Base-by-base conservation (phyloP, 2,888 invertebrate genomes). In the Agriopis leucophaearia region DNA sequence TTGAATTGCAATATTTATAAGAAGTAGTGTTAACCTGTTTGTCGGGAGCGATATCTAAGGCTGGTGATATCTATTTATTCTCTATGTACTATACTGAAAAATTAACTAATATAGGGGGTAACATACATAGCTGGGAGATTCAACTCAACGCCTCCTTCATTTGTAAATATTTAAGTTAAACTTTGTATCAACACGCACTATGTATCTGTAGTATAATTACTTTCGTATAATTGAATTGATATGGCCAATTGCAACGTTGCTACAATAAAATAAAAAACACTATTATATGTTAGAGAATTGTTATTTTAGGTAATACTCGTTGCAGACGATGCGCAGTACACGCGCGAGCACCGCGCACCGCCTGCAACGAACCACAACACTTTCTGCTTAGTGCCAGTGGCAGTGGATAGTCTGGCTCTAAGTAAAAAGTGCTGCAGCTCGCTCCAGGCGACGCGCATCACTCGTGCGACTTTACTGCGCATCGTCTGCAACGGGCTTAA, bases 51-150 rank as follows among this genome's bases (percentile, higher is more conserved):
- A 86, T 85, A 80, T 78, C 82, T 86, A 91, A 92, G 92, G 90
- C 91, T 91, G 92, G 91, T 92, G 91, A 91, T 90, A 88, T 69
- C 64, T 69, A 69, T 69, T 63, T 69, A 68, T 68, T 68, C 45
- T 78, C 76, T 82, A 77, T 77, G 73, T 81, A 76, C 76, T 81
- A 78, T 75, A 78, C 73, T 64, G 56, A 69, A 64, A 78, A 78
- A 72, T 76, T 74, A 81, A 77, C 74, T 65, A 68, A 71, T 61
- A 64, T 72, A 72, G 72, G 74, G 75, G 69, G 60, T 71, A 67
- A 68, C 78, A 82, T 76, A 78, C 70, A 73, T 73, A 76, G 75
- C 89, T 89, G 87, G 86, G 86, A 89, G 88, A 88, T 88, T 78
- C 88, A 89, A 90, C 88, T 88, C 86, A 78, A 87, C 86, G 88